phyloP scores from a whole-genome alignment of 2,113 vertebrate species.

The Neotoma lepida region DNA sequence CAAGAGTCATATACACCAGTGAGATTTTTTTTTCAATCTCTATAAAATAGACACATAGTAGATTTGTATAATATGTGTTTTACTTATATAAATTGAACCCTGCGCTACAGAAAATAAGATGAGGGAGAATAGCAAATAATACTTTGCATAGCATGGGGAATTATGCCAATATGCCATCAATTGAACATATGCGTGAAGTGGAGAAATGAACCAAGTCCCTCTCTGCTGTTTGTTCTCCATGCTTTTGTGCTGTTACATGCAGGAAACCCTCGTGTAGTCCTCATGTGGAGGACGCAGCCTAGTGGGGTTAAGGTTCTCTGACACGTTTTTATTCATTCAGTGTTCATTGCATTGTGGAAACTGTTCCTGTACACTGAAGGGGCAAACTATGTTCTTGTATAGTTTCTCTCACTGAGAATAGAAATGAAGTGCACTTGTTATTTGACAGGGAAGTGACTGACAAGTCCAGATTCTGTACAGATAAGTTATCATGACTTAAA shows the following conservation, averaged over 20 bases:
- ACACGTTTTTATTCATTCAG: constrained; percentile 13
- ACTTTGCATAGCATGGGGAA: constrained; percentile 2
- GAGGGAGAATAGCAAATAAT: neutral
- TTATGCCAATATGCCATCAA: neutral
- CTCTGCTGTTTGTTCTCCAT: constrained; percentile 16
- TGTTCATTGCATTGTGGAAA: constrained; percentile 10
- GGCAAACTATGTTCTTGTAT: neutral
- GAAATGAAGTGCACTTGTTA: constrained; percentile 48
- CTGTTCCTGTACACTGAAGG: neutral
- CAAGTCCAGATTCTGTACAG: neutral
- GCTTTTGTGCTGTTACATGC: neutral
- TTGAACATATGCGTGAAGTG: neutral
- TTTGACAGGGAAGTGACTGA: neutral
- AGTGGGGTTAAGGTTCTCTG: constrained; percentile 19
- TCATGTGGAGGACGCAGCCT: neutral
- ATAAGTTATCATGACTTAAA: constrained; percentile 57
- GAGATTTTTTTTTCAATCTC: neutral
- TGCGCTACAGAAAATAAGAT: neutral
- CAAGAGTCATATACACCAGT: neutral
- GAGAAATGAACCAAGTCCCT: neutral
- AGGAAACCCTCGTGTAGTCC: neutral
- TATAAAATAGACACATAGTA: neutral
- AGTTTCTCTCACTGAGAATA: neutral
- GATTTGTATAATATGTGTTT: neutral
- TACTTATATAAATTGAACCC: neutral